These are phyloP conservation scores for Falco punctatus DNA, from an alignment of 2,113 vertebrate species.

Conservation along the genomic window DNA sequence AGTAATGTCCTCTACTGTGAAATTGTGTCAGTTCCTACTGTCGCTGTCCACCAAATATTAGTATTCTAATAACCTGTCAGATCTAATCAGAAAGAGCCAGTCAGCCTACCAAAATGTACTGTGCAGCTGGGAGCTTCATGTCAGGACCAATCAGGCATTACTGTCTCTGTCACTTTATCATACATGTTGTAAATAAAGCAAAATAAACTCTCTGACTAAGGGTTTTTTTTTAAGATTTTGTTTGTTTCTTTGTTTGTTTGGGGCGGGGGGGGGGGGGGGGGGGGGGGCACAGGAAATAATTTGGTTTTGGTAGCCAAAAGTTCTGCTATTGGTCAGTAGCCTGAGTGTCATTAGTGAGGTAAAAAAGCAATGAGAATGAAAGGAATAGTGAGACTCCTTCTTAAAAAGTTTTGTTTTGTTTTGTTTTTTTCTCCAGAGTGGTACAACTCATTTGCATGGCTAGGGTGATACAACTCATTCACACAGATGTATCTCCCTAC, in stretches of 20 bases:
- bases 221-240: neutral
- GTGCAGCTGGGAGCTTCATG: neutral
- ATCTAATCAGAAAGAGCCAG: neutral
- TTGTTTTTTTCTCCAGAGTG: neutral
- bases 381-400: neutral
- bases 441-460: neutral
- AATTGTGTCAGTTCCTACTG: neutral
- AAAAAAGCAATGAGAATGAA: neutral
- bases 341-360: neutral
- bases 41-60: neutral
- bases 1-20: neutral
- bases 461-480: neutral
- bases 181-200: neutral
- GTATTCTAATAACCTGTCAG: slow-evolving; percentile 24
- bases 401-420: neutral
- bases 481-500: neutral
- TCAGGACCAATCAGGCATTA: neutral
- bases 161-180: neutral
- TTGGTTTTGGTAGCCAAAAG: neutral
- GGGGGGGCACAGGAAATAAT: neutral
- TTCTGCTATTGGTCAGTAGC: neutral
- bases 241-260: neutral
- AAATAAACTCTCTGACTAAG: neutral
- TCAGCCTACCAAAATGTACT: slow-evolving; percentile 12
- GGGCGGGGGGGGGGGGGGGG: neutral